Base-by-base conservation (phyloP, 2,888 invertebrate species). In the Protodeltote pygarga region DNA sequence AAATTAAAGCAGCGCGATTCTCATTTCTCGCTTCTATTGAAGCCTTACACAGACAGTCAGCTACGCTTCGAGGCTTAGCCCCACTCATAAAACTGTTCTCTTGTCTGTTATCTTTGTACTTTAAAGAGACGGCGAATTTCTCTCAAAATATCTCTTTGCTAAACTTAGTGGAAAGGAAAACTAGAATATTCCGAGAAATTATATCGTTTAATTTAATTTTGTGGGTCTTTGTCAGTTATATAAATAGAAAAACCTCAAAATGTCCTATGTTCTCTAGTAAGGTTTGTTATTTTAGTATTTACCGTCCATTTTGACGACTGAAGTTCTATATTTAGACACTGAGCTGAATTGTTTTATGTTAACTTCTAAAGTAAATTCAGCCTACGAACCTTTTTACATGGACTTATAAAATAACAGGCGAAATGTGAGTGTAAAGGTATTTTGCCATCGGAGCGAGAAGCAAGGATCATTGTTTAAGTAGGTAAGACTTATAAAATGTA, bases 71-170 rank as follows among this genome's bases (percentile, higher is more conserved):
- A 47, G 38, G 57, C 64, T 64, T 47, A 64, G 62, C 40, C 31
- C 24, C 23, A 16, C 57, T 61, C 49, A 49, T 62, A 65, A 65
- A 65, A 54, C 47, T 48, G 41, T 58, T 53, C 44, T 54, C 31
- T 16, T 21, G 47, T 27, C 45, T 37, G 58, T 39, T 64, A 50
- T 65, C 54, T 58, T 38, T 63, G 45, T 45, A 45, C 32, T 39
- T 24, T n/a, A 65, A 62, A 62, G 50, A 52, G 31, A 13, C 23
- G 6, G 10, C 10, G 8, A 42, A 49, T 49, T 64, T 34, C 28
- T 20, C 23, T 15, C 28, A 11, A 47, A 47, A 50, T 31, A 50
- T 5, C 24, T 9, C 27, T 14, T 50, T 19, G 8, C 10, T 21
- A 40, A 45, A 49, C 49, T 40, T 27, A 38, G n/a, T 28, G n/a